Conservation (phyloP, 1,140 invertebrate genomes). For the Octopus bimaculoides region DNA sequence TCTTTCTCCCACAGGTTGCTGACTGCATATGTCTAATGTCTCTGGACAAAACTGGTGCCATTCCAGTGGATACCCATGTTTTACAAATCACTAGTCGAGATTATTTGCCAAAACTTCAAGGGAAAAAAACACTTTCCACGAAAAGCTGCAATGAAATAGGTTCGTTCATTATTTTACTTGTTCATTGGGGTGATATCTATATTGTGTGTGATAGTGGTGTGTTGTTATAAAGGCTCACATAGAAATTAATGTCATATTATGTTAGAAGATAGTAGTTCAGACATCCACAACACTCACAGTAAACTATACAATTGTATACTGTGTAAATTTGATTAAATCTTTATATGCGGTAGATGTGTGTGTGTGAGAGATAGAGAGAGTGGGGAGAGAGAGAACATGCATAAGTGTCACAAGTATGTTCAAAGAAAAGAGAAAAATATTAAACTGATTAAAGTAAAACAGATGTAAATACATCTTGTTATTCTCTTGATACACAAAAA, state of each 20-base stretch:
- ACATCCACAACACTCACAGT: background rate
- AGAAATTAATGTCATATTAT: background rate
- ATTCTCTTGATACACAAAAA: too few species aligned
- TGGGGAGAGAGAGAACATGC: too few species aligned
- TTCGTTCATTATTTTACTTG: conserved; percentile 27
- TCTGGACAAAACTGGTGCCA: conserved; percentile 79
- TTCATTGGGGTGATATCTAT: background rate
- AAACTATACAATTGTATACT: background rate
- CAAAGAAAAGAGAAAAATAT: too few species aligned
- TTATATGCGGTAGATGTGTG: background rate
- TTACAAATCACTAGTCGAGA: conserved; percentile 82
- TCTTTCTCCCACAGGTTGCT: conserved; percentile 71
- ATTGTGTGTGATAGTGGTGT: background rate
- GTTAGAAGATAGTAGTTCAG: background rate
- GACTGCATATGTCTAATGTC: conserved; percentile 99
- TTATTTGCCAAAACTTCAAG: conserved; percentile 77
- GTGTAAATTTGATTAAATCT: background rate
- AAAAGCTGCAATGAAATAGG: conserved; percentile 83
- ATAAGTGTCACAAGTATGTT: too few species aligned
- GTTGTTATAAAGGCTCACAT: background rate
- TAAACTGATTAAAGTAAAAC: too few species aligned
- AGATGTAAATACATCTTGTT: too few species aligned
- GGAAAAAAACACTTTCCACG: conserved; percentile 77
- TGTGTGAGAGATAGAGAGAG: too few species aligned
- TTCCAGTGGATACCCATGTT: conserved; percentile 96